A percentile compares a stretch with the other conserved stretches of the same genome.
Evolutionary conservation across 1,140 invertebrate species (phyloP).

Genomic region (Drosophila prosaltans): DNA sequence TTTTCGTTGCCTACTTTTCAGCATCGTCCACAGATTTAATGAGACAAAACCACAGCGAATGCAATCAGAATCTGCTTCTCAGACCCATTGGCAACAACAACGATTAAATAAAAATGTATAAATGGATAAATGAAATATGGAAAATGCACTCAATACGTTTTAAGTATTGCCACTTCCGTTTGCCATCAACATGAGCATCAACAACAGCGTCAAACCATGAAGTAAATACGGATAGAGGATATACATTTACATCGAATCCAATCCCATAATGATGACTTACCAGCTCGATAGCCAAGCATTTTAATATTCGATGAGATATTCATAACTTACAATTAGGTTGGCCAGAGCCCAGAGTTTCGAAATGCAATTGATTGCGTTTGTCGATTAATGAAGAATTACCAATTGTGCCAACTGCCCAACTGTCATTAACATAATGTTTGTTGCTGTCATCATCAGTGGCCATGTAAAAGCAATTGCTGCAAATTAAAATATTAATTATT

Average conservation of each 20-base stretch:
- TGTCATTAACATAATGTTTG: constrained; percentile 55
- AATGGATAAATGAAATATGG: constrained; percentile 46
- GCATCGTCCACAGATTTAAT: constrained; percentile 21
- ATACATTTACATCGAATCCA: background rate
- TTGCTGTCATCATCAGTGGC: constrained; percentile 29
- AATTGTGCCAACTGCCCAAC: constrained; percentile 34
- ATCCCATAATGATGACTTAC: constrained; percentile 14
- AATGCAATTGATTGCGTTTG: constrained; percentile 36
- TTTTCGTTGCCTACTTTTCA: constrained; percentile 19
- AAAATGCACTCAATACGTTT: constrained; percentile 61
- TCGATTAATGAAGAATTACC: constrained; percentile 69
- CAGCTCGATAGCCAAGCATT: constrained; percentile 41
- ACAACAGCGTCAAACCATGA: constrained; percentile 17
- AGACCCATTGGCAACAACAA: background rate
- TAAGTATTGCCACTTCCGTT: constrained; percentile 58
- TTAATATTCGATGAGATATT: constrained; percentile 72
- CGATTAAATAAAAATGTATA: constrained; percentile 13
- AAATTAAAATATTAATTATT: constrained; percentile 64
- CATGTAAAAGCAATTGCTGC: constrained; percentile 42
- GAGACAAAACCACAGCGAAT: constrained; percentile 29
- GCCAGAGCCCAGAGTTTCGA: constrained; percentile 20
- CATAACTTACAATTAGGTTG: constrained; percentile 72
- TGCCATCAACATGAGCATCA: constrained; percentile 17
- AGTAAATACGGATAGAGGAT: background rate
- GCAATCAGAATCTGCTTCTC: constrained; percentile 14